These are phyloP conservation scores for Tanaodytes sp. DNA, from an alignment of 2,888 invertebrate species.

Conservation along the genomic window DNA sequence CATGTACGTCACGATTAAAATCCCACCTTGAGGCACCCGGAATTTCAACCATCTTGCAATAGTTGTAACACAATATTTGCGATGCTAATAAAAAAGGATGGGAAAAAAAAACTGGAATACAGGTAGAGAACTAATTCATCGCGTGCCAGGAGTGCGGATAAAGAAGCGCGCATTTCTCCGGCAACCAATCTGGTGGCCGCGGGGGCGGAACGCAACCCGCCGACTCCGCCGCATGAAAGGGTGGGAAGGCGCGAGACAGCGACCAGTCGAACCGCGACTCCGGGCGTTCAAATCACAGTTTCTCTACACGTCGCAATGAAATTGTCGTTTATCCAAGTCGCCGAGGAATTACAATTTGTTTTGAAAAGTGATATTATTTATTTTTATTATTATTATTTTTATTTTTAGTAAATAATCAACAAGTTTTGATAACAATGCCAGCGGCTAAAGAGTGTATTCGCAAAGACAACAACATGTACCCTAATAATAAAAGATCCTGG, in stretches of 20 bases:
- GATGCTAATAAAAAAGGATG: constrained; percentile 8
- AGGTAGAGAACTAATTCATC: constrained; percentile 28
- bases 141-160: constrained; percentile 26
- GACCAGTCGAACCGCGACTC: constrained; percentile 54
- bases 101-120: constrained; percentile 19
- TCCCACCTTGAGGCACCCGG: background rate
- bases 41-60: constrained; percentile 5
- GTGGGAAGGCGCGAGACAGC: constrained; percentile 52
- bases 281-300: constrained; percentile 72
- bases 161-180: constrained; percentile 58
- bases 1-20: too few species aligned
- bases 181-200: constrained; percentile 62
- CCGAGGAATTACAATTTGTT: background rate
- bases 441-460: too few species aligned
- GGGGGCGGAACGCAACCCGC: constrained; percentile 67
- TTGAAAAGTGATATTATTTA: too few species aligned
- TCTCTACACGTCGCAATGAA: constrained; percentile 56
- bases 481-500: too few species aligned
- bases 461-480: too few species aligned
- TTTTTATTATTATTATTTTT: too few species aligned
- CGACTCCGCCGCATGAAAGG: constrained; percentile 21
- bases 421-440: too few species aligned
- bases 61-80: constrained; percentile 14
- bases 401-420: too few species aligned
- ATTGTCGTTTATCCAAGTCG: constrained; percentile 15